phyloP scores from a whole-genome alignment of 2,113 vertebrate species.

The Strix aluco region DNA sequence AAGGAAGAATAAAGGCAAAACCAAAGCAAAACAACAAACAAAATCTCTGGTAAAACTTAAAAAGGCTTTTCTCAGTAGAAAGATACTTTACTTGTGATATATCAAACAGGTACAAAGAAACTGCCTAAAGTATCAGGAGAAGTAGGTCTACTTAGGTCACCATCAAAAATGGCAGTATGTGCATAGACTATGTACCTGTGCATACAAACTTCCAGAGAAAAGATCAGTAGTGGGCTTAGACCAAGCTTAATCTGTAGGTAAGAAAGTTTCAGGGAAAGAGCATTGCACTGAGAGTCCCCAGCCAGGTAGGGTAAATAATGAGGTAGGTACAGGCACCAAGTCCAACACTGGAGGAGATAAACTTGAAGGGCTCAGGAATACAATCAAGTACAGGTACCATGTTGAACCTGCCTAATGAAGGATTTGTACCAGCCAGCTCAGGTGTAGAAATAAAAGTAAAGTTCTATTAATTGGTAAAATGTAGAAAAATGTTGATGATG shows the following conservation, averaged over 20 bases:
- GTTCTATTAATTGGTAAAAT: background rate
- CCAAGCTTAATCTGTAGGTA: background rate
- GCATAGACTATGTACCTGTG: background rate
- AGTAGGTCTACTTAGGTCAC: background rate
- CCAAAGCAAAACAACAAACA: background rate
- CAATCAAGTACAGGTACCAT: background rate
- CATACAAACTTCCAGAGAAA: background rate
- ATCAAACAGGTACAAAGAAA: background rate
- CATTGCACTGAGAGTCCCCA: background rate
- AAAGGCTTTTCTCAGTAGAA: background rate
- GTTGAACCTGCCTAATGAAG: background rate
- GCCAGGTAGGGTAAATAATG: background rate
- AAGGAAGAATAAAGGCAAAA: background rate
- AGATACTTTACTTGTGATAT: background rate
- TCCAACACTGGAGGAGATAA: background rate
- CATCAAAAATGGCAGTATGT: background rate
- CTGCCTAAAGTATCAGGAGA: background rate
- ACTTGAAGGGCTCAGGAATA: background rate
- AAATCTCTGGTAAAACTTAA: background rate
- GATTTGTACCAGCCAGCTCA: background rate
- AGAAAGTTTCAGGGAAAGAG: background rate
- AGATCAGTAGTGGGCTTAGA: background rate
- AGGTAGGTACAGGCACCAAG: background rate
- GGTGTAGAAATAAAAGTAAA: background rate
- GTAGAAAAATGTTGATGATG: background rate